phyloP scores from a whole-genome alignment of 1,140 invertebrate species.

The Drosophila biarmipes region DNA sequence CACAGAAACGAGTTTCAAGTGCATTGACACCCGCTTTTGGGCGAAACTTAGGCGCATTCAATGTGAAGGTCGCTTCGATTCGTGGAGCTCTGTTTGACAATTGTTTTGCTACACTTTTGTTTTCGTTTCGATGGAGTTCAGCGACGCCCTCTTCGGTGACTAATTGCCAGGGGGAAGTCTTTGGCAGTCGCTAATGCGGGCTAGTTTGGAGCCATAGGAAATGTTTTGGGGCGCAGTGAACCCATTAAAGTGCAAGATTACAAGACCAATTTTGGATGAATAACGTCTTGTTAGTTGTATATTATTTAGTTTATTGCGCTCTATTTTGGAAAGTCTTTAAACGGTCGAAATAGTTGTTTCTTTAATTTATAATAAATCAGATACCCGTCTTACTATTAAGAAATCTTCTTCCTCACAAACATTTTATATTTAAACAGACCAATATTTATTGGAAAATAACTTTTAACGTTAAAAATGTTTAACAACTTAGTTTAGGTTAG shows the following conservation, averaged over 20 bases:
- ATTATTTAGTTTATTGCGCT: too few relatives aligned
- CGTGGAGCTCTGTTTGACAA: conserved; percentile 29
- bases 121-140: conserved; percentile 53
- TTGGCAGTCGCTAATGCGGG: conserved; percentile 55
- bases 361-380: too few relatives aligned
- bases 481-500: too few relatives aligned
- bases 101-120: conserved; percentile 42
- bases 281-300: too few relatives aligned
- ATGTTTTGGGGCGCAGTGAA: conserved; percentile 41
- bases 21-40: conserved; percentile 61
- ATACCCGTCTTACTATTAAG: too few relatives aligned
- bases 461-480: too few relatives aligned
- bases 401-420: too few relatives aligned
- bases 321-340: too few relatives aligned
- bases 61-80: conserved; percentile 71
- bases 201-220: conserved; percentile 22
- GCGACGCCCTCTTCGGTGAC: conserved; percentile 56
- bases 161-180: conserved; percentile 71
- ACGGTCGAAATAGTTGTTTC: too few relatives aligned
- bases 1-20: conserved; percentile 57
- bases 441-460: too few relatives aligned
- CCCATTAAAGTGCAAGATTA: conserved; percentile 6
- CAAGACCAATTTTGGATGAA: background rate
- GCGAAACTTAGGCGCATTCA: conserved; percentile 59
- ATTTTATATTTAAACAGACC: too few relatives aligned